phyloP scores from a whole-genome alignment of 2,888 invertebrate species.

The Leptinotarsa peninsularis region DNA sequence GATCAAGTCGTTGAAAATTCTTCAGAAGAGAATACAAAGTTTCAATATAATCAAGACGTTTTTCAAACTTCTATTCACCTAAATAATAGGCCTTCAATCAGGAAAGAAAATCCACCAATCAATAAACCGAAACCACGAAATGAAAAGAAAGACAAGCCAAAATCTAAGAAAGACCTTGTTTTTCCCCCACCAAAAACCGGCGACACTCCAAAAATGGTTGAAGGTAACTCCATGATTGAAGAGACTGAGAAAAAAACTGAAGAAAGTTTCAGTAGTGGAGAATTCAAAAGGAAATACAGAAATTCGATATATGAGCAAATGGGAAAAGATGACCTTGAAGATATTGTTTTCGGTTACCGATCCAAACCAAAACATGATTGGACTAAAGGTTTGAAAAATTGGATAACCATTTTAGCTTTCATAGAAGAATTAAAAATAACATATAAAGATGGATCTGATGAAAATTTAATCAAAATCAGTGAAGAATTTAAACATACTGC shows the following conservation, averaged over 20 bases:
- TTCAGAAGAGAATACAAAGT: background rate
- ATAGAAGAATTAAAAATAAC: slow-evolving; percentile 29
- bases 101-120: slow-evolving; percentile 27
- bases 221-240: background rate
- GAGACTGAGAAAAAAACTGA: background rate
- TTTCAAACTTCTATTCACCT: background rate
- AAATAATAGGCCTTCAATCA: slow-evolving; percentile 17
- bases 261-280: background rate
- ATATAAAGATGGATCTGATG: slow-evolving; percentile 29
- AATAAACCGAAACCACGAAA: slow-evolving; percentile 16
- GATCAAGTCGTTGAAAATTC: background rate
- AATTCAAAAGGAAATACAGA: background rate
- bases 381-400: background rate
- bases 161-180: slow-evolving; percentile 17
- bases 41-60: background rate
- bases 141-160: slow-evolving; percentile 26
- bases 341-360: slow-evolving; percentile 2
- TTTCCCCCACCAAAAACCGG: slow-evolving; percentile 26
- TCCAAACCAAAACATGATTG: background rate
- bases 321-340: slow-evolving; percentile 6
- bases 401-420: slow-evolving; percentile 2
- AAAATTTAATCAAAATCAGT: slow-evolving; percentile 22
- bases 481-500: background rate
- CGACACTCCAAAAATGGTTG: background rate
- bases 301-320: background rate